These are phyloP conservation scores for Cerastoderma edule DNA, from an alignment of 2,888 invertebrate species.

Conservation along the genomic window DNA sequence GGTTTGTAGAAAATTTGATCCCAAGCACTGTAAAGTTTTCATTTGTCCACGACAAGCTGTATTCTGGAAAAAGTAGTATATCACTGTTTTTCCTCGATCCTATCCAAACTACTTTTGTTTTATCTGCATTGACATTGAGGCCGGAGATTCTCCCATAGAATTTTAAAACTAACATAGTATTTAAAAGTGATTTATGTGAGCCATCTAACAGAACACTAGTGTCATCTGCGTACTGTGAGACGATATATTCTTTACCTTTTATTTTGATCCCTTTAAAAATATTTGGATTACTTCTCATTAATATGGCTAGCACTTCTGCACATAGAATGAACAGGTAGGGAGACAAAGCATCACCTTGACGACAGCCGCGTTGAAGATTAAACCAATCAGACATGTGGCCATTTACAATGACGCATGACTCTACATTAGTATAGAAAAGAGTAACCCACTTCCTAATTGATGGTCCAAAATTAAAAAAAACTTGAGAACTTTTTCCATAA, in stretches of 20 bases:
- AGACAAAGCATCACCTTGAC: slow-evolving; percentile 24
- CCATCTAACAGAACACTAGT: slow-evolving; percentile 10
- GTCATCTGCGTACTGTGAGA: slow-evolving; percentile 29
- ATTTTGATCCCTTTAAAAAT: slow-evolving; percentile 17
- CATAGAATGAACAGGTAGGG: slow-evolving; percentile 15
- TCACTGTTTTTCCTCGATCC: slow-evolving; percentile 18
- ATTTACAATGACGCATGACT: slow-evolving; percentile 25
- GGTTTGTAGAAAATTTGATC: slow-evolving; percentile 19
- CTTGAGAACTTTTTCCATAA: slow-evolving; percentile 17
- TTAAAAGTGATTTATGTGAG: background rate
- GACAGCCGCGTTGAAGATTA: slow-evolving; percentile 12
- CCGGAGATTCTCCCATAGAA: slow-evolving; percentile 18
- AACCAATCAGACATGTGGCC: slow-evolving; percentile 30
- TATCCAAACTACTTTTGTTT: slow-evolving; percentile 28
- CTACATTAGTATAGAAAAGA: slow-evolving; percentile 24
- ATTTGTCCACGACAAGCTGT: slow-evolving; percentile 12
- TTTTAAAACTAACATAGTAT: slow-evolving; percentile 13
- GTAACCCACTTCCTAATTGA: slow-evolving; percentile 25
- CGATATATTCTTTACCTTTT: background rate
- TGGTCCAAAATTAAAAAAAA: slow-evolving; percentile 29
- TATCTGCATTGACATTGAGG: slow-evolving; percentile 9
- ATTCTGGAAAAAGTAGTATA: background rate
- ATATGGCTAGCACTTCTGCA: slow-evolving; percentile 19
- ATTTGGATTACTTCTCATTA: slow-evolving; percentile 10
- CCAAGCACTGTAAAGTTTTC: slow-evolving; percentile 1